Conservation (phyloP, 2,888 invertebrate species). For the Apodemia zela region DNA sequence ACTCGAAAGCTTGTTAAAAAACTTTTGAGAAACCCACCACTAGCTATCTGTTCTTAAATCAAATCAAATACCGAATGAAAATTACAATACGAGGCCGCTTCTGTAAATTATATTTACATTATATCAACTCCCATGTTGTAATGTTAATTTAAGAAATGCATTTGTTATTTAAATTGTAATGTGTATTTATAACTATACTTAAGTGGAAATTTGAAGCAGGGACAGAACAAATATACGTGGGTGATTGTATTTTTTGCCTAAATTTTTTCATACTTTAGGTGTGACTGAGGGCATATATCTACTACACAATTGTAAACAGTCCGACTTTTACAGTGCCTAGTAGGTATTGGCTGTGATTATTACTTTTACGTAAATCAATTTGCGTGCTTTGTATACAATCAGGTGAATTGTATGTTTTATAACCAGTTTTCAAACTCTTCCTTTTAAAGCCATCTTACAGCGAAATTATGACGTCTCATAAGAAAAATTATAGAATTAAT, state of each 20-base stretch:
- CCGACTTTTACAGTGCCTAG: not conserved
- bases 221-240: not conserved
- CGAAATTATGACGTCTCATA: too few species aligned
- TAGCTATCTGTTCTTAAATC: too few species aligned
- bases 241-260: constrained; percentile 1
- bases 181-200: not conserved
- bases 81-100: not conserved
- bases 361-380: not conserved
- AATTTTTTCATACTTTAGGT: not conserved
- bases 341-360: not conserved
- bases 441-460: too few species aligned
- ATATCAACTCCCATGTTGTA: not conserved
- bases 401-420: not conserved
- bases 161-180: constrained; percentile 5
- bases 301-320: not conserved
- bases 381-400: not conserved
- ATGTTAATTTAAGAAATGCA: constrained; percentile 6
- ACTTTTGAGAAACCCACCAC: too few species aligned
- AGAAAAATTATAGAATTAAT: too few species aligned
- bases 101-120: not conserved
- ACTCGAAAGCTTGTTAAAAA: too few species aligned
- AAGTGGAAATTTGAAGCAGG: not conserved
- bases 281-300: not conserved
- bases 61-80: not conserved
- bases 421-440: too few species aligned